Evolutionary conservation across 2,888 invertebrate species (phyloP), one percentile per base, ranked within the genome.

Genomic region (Agrotis puta): DNA sequence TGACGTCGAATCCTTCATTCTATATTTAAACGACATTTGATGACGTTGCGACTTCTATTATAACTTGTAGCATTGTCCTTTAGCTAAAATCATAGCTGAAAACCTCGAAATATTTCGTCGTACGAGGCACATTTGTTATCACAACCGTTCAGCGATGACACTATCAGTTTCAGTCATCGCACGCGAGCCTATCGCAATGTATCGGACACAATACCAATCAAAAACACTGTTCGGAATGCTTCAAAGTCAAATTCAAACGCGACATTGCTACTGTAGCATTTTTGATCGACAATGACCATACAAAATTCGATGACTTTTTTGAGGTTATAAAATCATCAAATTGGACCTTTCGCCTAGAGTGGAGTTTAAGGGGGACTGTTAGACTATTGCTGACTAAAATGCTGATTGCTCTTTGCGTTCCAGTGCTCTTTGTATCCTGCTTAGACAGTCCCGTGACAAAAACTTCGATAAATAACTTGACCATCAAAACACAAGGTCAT

Each of bases 111-210:
- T 48, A 53, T 53, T 51, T 47, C 57, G 22, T 45, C 9, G 9
- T 73, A 62, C 63, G 20, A 13, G 4, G 27, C 47, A 51, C 50
- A 79, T 79, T 74, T 56, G 61, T 62, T 73, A 73, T 73, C 56
- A 48, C n/a, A 51, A 27, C 18, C 61, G 48, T 79, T 73, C 24
- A 47, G 62, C 61, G 74, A 79, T 79, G 74, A 73, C 61, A 57
- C 39, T 79, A 74, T 62, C 79, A 5, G 24, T 43, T 74, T 57
- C 18, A 74, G n/a, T 47, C 39, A 74, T 72, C 57, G 47, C 14
- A 14, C 43, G n/a, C 79, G 20, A 50, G 7, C 45, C 45, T 50
- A 50, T 72, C 71, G 20, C n/a, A 48, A 59, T 79, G 24, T 64
- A 74, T 75, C 18, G 39, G 14, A 50, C 24, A 59, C 50, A 59